These are phyloP conservation scores for Pagetopsis macropterus DNA, from an alignment of 2,797 vertebrate species.

Conservation along the genomic window DNA sequence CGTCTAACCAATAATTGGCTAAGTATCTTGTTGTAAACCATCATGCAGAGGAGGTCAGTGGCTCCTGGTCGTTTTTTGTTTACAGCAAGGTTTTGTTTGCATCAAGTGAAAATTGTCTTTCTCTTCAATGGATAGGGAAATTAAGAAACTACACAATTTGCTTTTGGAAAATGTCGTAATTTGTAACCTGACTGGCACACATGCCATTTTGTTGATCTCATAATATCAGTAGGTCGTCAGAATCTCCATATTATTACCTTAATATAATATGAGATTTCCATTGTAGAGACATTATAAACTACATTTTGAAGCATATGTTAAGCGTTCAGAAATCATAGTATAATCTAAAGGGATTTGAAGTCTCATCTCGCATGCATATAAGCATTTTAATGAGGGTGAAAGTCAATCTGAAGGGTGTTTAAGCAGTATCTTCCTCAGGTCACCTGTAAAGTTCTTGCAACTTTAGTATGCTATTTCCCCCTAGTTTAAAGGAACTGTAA, in stretches of 20 bases:
- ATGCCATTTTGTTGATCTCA: not conserved
- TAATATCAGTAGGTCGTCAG: not conserved
- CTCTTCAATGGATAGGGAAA: too few species aligned
- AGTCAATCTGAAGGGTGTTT: not conserved
- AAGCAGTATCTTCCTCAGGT: not conserved
- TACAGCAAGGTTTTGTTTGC: not conserved
- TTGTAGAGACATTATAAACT: not conserved
- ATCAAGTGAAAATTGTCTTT: not conserved
- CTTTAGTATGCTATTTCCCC: not conserved
- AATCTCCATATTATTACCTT: not conserved
- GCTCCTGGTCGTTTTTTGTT: constrained; percentile 27
- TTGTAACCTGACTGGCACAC: not conserved
- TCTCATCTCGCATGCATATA: not conserved
- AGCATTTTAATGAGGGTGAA: not conserved
- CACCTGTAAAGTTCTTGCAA: not conserved
- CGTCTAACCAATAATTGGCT: constrained; percentile 63
- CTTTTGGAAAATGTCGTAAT: not conserved
- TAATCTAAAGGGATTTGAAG: not conserved
- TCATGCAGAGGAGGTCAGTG: constrained; percentile 26
- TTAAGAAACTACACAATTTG: not conserved
- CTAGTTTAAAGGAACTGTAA: not conserved
- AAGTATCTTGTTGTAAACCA: constrained; percentile 54
- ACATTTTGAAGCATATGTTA: not conserved
- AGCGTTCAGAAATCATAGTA: not conserved
- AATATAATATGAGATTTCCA: not conserved